These are phyloP conservation scores for Egretta garzetta DNA, from an alignment of 2,113 vertebrate genomes.

Conservation along the genomic window DNA sequence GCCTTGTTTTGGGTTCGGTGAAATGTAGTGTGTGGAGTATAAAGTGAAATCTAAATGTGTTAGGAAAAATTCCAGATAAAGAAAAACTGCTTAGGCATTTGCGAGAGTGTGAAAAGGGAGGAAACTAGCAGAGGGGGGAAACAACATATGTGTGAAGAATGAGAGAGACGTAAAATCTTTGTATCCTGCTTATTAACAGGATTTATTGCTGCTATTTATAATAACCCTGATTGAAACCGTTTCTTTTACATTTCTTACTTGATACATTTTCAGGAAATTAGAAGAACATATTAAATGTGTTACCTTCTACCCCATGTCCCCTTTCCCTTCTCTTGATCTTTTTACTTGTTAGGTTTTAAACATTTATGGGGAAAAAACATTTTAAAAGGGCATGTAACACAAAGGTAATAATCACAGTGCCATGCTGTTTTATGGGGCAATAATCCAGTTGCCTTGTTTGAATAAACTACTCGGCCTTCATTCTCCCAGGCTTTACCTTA, in stretches of 20 bases:
- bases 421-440: constrained; percentile 61
- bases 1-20: background rate
- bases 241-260: background rate
- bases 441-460: constrained; percentile 62
- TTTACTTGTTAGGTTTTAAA: constrained; percentile 47
- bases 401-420: constrained; percentile 61
- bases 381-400: constrained; percentile 50
- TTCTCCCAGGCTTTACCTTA: constrained; percentile 18
- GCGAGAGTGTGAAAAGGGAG: background rate
- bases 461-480: constrained; percentile 61
- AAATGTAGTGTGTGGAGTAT: background rate
- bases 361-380: constrained; percentile 45
- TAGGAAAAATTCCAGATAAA: background rate
- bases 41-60: background rate
- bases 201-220: constrained; percentile 41
- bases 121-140: background rate
- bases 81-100: background rate
- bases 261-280: background rate
- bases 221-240: background rate
- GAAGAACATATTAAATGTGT: background rate
- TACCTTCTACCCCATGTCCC: background rate
- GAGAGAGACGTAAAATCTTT: background rate
- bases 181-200: constrained; percentile 16
- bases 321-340: background rate
- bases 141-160: background rate